Evolutionary conservation across 2,797 vertebrate species (phyloP), one percentile per base, ranked within the genome.

Genomic region (Hylomyscus alleni): DNA sequence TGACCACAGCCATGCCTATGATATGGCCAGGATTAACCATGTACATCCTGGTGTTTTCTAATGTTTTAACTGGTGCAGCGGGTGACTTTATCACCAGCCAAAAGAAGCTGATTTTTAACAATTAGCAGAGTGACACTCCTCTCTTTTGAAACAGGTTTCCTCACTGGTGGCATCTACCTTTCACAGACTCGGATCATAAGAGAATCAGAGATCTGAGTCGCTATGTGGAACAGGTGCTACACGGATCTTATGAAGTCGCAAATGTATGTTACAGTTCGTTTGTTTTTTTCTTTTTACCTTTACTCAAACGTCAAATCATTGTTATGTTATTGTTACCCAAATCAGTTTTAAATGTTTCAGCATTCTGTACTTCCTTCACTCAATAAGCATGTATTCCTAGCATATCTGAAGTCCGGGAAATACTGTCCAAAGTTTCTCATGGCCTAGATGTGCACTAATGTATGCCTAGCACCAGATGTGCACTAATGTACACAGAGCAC

Each of bases 221-320:
- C 83, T 99, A 99, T 90, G 97, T 99, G 76, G 98, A 99, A 78
- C 98, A 99, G 97, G 98, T 99, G 62, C 98, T 99, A 95, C 98
- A 98, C 34, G 99, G 99, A 88, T 98, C 99, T 0, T 98, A 98
- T 91, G 98, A 98, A 93, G 52, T 98, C 60, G 94, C 98, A 91
- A 98, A 98, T 0, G 97, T 98, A 97, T 29, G 98, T 98, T 89
- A 97, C 87, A 44, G 67, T 96, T 95, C 19, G 65, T 31, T 29
- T 34, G n/a, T n/a, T n/a, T 69, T 10, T n/a, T n/a, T 90, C 29
- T 93, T 60, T 75, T 83, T 96, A 76, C 62, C 97, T 97, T 87
- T 81, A 80, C 1, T 44, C 75, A 67, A 60, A 95, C 34, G 37
- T 54, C 17, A 10, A 62, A 15, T 56, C 1, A 62, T 89, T 91